Base-by-base conservation (phyloP, 1,140 invertebrate genomes). In the Acromyrmex echinatior region DNA sequence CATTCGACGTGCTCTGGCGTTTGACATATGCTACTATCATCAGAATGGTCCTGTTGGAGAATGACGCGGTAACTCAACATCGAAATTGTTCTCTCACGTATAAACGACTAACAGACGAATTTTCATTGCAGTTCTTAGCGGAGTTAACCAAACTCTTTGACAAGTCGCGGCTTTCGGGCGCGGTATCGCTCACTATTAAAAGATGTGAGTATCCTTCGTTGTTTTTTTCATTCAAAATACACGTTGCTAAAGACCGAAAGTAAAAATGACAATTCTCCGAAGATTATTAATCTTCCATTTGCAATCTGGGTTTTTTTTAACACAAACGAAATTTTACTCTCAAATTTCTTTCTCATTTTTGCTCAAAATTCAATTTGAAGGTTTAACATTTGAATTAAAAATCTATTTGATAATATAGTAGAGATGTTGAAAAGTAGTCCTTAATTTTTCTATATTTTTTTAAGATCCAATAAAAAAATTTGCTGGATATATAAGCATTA, bases 101-200 rank as follows among this genome's bases (percentile, higher is more conserved):
- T 14, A 7, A 68, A 18, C 7, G 16, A 62, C 60, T 82, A 82
- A 82, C 3, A 1, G 14, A 58, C 58, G 76, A 82, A 78, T 90
- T 92, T 89, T 87, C 51, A 87, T 96, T 97, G 92, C 91, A 97
- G 97, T 97, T 97, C 95, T 92, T 97, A 91, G 93, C 93, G 65
- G 97, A 97, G 93, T 95, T 97, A 25, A 96, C 96, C 53, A 97
- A 96, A 92, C 94, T 97, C 85, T 97, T 97, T 93, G 96, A 97
- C 92, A 97, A 96, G 92, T 96, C 97, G 49, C 94, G 96, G 87
- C 84, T 94, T 7, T 95, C 96, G 88, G 97, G 97, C 85, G 97
- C 97, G 45, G 97, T 97, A 35, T 96, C 96, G n/a, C 95, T 97
- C 84, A 97, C 96, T 76, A 97, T 97, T 91, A 97, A 97, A 93